These are phyloP conservation scores for Atopsyche davidsoni DNA, from an alignment of 1,140 invertebrate species.

Conservation along the genomic window DNA sequence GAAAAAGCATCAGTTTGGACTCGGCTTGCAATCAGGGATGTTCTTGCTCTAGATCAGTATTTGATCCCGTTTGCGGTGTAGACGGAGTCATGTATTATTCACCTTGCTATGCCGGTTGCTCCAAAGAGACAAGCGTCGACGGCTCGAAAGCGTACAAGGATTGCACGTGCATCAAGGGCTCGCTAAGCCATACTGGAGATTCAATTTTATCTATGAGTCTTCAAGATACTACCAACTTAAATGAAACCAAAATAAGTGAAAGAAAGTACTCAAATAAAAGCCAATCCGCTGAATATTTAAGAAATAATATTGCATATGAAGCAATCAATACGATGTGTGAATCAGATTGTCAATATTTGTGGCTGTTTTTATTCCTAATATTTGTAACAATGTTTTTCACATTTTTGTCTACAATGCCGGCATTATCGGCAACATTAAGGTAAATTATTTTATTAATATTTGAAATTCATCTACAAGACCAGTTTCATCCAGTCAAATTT, in stretches of 20 bases:
- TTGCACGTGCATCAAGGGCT: conserved; percentile 47
- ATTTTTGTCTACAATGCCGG: conserved; percentile 71
- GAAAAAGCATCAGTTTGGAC: conserved; percentile 35
- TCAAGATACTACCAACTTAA: neutral
- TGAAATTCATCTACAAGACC: neutral
- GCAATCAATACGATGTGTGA: conserved; percentile 60
- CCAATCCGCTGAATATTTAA: conserved; percentile 8
- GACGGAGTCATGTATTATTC: conserved; percentile 79
- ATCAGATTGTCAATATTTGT: conserved; percentile 57
- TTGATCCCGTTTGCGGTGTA: conserved; percentile 68
- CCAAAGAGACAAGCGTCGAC: conserved; percentile 38
- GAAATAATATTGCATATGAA: conserved; percentile 41
- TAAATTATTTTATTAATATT: conserved; percentile 32
- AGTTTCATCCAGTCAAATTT: no score
- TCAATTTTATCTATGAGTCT: no score
- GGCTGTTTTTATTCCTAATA: conserved; percentile 59
- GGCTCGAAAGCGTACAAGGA: conserved; percentile 46
- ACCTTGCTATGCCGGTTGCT: conserved; percentile 77
- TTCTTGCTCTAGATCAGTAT: conserved; percentile 50
- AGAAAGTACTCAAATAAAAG: neutral
- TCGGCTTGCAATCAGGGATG: conserved; percentile 60
- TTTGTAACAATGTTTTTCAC: conserved; percentile 71
- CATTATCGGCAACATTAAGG: conserved; percentile 69
- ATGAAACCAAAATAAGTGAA: neutral
- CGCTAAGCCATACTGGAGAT: no score